Percentiles rank a stretch among this genome's conserved stretches.
Evolutionary conservation across 2,113 vertebrate genomes (phyloP).

Genomic region (Leptosomus discolor): DNA sequence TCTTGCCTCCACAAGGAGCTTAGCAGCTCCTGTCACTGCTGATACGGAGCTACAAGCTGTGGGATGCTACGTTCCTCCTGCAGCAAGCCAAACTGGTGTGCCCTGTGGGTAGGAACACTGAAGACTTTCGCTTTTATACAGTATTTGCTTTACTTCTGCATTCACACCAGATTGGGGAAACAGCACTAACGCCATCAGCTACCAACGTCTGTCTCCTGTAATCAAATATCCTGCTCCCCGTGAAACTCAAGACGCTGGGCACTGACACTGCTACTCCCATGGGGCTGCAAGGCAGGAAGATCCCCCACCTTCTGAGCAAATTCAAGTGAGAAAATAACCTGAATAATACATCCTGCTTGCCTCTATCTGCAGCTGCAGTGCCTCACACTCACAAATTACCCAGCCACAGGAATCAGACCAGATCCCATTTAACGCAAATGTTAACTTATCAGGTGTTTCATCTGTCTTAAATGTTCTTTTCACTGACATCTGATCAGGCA

Average conservation of each 20-base stretch:
- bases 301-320: neutral
- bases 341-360: neutral
- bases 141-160: neutral
- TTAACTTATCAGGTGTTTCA: neutral
- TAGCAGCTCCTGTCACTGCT: neutral
- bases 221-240: neutral
- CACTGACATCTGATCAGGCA: neutral
- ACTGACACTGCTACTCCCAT: neutral
- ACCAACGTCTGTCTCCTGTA: neutral
- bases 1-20: neutral
- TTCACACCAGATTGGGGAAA: neutral
- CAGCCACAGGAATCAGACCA: neutral
- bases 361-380: rapidly evolving
- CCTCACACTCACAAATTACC: neutral
- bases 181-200: neutral
- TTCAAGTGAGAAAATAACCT: neutral
- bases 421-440: neutral
- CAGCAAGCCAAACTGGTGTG: neutral
- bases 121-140: neutral
- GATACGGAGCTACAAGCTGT: neutral
- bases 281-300: neutral
- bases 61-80: neutral
- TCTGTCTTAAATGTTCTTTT: neutral
- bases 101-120: neutral
- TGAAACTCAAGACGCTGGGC: neutral